Evolutionary conservation across 2,888 invertebrate species (phyloP).

Genomic region (Trichogramma evanescens): DNA sequence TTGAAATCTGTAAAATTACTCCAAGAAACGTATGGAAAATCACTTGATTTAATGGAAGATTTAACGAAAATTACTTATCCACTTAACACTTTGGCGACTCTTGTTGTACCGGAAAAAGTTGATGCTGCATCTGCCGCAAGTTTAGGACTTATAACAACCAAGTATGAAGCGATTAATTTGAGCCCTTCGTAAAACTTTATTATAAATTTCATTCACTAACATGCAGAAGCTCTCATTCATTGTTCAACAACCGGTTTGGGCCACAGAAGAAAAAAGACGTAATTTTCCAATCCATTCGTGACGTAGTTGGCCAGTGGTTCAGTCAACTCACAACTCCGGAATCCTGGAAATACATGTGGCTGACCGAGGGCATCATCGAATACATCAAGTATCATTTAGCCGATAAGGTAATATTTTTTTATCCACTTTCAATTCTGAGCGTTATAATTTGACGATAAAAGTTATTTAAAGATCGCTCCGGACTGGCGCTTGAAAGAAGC

Average conservation of each 20-base stretch:
- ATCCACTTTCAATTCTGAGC: not conserved
- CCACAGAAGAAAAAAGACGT: conserved; percentile 16
- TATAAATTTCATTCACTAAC: not conserved
- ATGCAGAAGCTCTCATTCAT: conserved; percentile 7
- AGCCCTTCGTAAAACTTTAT: not conserved
- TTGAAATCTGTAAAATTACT: conserved; percentile 11
- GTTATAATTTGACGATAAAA: not conserved
- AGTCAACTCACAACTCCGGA: conserved; percentile 15
- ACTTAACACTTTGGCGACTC: conserved; percentile 9
- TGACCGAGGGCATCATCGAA: conserved; percentile 16
- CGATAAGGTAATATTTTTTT: conserved; percentile 11
- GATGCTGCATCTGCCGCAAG: conserved; percentile 7
- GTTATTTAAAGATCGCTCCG: conserved; percentile 14
- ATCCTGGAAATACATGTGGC: conserved; percentile 18
- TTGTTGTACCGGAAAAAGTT: conserved; percentile 14
- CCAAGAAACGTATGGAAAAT: conserved; percentile 9
- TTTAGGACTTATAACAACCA: conserved; percentile 17
- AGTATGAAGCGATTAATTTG: conserved; percentile 7
- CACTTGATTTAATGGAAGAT: conserved; percentile 15
- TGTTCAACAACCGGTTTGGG: conserved; percentile 6
- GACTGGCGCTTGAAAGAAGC: conserved; percentile 26
- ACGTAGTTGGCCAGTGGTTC: conserved; percentile 18
- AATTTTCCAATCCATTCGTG: conserved; percentile 5
- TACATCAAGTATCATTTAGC: conserved; percentile 18
- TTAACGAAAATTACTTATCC: conserved; percentile 14